phyloP scores from a whole-genome alignment of 2,113 vertebrate genomes.

The Antennarius striatus region DNA sequence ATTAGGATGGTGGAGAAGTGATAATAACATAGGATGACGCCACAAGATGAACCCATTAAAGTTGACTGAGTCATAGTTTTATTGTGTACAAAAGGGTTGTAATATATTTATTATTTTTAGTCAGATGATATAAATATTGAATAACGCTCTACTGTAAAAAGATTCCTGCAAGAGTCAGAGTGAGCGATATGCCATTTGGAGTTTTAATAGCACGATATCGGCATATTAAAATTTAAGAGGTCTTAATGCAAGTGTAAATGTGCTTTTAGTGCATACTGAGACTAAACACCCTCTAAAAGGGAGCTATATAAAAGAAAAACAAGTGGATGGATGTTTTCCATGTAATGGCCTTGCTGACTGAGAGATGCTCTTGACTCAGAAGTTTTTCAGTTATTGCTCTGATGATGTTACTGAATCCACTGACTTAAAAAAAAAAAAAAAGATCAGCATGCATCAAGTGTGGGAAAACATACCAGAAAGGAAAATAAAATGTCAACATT shows the following conservation, averaged over 20 bases:
- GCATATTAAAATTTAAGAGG: conserved; percentile 3
- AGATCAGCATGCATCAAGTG: neutral
- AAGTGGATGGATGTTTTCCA: conserved; percentile 27
- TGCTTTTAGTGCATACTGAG: conserved; percentile 25
- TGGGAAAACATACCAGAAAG: neutral
- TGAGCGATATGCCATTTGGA: neutral
- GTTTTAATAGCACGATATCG: conserved; percentile 2
- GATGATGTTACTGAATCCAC: conserved; percentile 8
- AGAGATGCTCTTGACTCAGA: conserved; percentile 21
- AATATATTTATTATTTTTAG: neutral
- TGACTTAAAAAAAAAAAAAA: neutral
- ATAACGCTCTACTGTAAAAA: neutral
- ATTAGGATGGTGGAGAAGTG: no score
- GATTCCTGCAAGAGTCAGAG: neutral
- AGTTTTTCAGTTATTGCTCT: conserved; percentile 13
- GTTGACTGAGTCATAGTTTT: neutral
- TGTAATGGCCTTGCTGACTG: conserved; percentile 37
- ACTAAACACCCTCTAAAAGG: conserved; percentile 21
- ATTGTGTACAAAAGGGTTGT: neutral
- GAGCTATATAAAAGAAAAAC: conserved; percentile 4
- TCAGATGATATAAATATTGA: conserved; percentile 2
- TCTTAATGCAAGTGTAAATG: conserved; percentile 31
- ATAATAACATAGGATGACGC: no score
- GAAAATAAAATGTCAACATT: conserved; percentile 7
- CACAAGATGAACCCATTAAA: neutral